A percentile compares a stretch with the other conserved stretches of the same genome.
phyloP scores from a whole-genome alignment of 1,140 invertebrate genomes.

The Pogonognathellus flavescens region DNA sequence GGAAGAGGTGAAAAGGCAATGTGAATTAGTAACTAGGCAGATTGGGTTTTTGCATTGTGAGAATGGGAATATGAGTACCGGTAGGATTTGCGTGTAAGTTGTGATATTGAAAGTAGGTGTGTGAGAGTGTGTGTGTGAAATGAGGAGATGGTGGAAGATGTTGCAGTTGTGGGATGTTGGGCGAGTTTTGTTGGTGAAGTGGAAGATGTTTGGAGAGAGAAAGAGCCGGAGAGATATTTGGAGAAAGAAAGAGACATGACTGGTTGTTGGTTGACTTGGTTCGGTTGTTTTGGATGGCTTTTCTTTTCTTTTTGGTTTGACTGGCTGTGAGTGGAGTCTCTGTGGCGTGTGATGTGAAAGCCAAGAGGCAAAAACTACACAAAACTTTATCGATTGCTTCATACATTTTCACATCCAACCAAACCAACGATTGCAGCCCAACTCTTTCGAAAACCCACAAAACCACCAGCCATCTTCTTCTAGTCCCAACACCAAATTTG shows the following conservation, averaged over 20 bases:
- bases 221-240: neutral
- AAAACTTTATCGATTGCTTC: slow-evolving; percentile 56
- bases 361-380: slow-evolving; percentile 57
- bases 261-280: slow-evolving; percentile 1
- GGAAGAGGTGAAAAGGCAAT: no score
- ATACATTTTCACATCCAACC: slow-evolving; percentile 32
- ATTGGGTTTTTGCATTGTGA: no score
- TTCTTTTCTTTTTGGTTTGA: neutral
- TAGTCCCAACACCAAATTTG: no score
- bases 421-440: neutral
- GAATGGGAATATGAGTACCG: no score
- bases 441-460: no score
- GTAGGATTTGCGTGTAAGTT: no score
- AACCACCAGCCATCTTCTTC: no score
- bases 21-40: no score
- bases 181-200: neutral
- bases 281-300: neutral
- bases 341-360: slow-evolving; percentile 59
- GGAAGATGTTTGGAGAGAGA: neutral
- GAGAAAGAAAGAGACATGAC: slow-evolving; percentile 10
- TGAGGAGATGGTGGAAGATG: neutral
- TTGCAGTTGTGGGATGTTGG: neutral
- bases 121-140: neutral
- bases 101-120: no score
- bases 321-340: slow-evolving; percentile 20